These are phyloP conservation scores for Catostomus latipinnis DNA, from an alignment of 2,797 vertebrate genomes.

Conservation along the genomic window DNA sequence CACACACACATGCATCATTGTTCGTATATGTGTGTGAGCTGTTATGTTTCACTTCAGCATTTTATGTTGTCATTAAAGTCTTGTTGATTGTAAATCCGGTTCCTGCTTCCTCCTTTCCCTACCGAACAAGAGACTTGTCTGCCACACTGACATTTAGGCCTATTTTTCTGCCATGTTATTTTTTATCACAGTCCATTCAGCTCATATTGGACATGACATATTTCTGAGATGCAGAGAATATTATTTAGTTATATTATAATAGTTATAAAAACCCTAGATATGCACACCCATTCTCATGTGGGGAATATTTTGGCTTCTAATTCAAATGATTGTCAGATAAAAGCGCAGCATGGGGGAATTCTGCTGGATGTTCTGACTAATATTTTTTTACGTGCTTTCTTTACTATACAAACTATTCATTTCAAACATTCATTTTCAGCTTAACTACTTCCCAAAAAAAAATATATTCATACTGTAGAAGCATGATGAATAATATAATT, in stretches of 20 bases:
- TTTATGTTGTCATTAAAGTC: too few species aligned
- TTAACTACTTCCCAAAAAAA: not conserved
- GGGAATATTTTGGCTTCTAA: slow-evolving; percentile 15
- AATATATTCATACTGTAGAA: not conserved
- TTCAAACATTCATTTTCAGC: not conserved
- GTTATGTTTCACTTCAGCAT: too few species aligned
- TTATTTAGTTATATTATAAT: too few species aligned
- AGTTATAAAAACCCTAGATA: slow-evolving; percentile 6
- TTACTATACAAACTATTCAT: slow-evolving; percentile 17
- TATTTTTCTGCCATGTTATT: slow-evolving; percentile 34
- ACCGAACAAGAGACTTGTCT: too few species aligned
- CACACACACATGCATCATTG: too few species aligned
- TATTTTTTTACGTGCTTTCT: slow-evolving; percentile 16
- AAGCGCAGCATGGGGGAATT: not conserved
- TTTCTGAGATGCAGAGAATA: not conserved
- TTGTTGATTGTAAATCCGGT: too few species aligned
- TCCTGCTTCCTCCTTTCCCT: too few species aligned
- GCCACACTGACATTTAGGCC: not conserved
- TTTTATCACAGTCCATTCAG: slow-evolving; percentile 23
- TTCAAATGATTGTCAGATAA: slow-evolving; percentile 34
- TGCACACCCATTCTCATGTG: not conserved
- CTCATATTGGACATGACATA: slow-evolving; percentile 11
- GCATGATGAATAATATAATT: too few species aligned
- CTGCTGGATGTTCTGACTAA: not conserved
- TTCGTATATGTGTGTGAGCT: too few species aligned